Conservation (phyloP, 2,797 vertebrate species). For the Lepidocolaptes lacrymiger region DNA sequence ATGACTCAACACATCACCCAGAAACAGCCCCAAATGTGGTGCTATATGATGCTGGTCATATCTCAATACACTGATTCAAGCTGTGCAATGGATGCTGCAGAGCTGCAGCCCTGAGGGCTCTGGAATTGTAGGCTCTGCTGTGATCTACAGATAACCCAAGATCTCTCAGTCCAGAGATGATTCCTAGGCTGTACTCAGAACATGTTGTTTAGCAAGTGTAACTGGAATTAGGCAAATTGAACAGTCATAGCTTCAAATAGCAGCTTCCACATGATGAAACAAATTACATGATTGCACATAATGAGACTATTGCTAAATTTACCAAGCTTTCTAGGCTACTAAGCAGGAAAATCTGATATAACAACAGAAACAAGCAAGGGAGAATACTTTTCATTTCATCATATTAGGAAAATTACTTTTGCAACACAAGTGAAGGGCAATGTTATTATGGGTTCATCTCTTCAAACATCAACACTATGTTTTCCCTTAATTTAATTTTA, state of each 20-base stretch:
- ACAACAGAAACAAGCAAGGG: constrained; percentile 1
- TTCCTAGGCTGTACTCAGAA: not conserved
- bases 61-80: not conserved
- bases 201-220: not conserved
- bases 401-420: constrained; percentile 1
- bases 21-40: not conserved
- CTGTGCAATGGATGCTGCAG: not conserved
- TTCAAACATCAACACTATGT: not conserved
- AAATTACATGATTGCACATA: constrained; percentile 38
- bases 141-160: not conserved
- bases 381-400: constrained; percentile 9
- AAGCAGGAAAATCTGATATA: constrained; percentile 33
- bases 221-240: not conserved
- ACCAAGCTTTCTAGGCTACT: not conserved
- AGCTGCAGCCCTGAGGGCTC: not conserved
- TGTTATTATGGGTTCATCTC: not conserved
- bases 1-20: not conserved
- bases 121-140: not conserved
- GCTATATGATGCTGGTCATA: not conserved
- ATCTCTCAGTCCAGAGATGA: not conserved
- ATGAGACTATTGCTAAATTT: constrained; percentile 41
- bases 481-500: constrained; percentile 25
- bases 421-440: not conserved
- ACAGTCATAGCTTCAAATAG: not conserved
- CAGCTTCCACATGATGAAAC: constrained; percentile 27